Evolutionary conservation across 2,888 invertebrate species (phyloP), one percentile per base, ranked within the genome.

Genomic region (Lymantria dispar): DNA sequence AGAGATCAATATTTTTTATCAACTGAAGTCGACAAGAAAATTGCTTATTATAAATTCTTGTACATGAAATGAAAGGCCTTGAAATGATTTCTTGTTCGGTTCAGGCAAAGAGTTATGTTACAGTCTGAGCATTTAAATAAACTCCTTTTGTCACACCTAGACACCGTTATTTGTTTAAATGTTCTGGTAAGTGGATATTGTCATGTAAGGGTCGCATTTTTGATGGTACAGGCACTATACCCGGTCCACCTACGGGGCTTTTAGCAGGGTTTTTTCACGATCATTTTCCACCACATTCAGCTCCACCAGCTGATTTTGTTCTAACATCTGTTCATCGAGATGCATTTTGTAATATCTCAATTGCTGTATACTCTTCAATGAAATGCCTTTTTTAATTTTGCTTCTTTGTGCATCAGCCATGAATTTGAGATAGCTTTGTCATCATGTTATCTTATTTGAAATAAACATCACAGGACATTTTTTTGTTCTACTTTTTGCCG

Each of bases 331-430:
- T 41, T 41, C 41, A 11, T 15, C 14, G 41, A 41, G 15, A 15
- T 14, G 41, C 41, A 41, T 36, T 41, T 39, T 39, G 39, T 39
- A 39, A 39, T 39, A 39, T 39, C 39, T 39, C 39, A 39, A 39
- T 39, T 39, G 39, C 39, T 39, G 39, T 39, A 39, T 39, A 11
- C 10, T 12, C 12, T 39, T 39, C 39, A 39, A 39, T 39, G 50
- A 50, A 42, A 61, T 45, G 47, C 54, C 52, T 44, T 54, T 52
- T 36, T 39, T 13, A 54, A 10, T 30, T 53, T 47, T 11, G 13
- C 22, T 33, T 13, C 8, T 13, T 39, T 39, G 13, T 13, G 49
- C 38, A 43, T n/a, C 12, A 52, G 36, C 47, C 48, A 48, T 10
- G 52, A 39, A 37, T 52, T 52, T 8, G 46, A 22, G 15, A 53